A percentile compares a stretch with the other conserved stretches of the same genome.
phyloP scores from a whole-genome alignment of 2,888 invertebrate genomes.

The Beris chalybata region DNA sequence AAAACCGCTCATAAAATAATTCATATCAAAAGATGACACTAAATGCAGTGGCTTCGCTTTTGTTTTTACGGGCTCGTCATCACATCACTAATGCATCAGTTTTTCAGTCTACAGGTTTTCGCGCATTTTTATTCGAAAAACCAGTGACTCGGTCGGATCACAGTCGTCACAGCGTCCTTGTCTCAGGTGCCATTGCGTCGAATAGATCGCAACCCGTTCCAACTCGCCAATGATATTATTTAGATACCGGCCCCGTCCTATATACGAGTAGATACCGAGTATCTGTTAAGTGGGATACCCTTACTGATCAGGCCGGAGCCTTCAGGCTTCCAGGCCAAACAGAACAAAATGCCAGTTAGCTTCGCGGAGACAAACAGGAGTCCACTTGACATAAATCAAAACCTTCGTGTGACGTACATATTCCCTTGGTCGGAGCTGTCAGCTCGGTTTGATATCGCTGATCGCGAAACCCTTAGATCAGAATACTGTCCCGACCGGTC shows the following conservation, averaged over 20 bases:
- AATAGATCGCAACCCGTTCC: conserved; percentile 11
- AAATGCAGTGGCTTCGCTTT: conserved; percentile 29
- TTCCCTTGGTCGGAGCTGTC: not conserved
- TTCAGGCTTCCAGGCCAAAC: not conserved
- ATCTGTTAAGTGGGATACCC: conserved; percentile 1
- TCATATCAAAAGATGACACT: conserved; percentile 35
- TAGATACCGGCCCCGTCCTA: no score
- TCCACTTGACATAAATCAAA: conserved; percentile 31
- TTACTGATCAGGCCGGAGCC: not conserved
- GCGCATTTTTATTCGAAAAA: conserved; percentile 21
- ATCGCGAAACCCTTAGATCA: no score
- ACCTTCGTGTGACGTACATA: conserved; percentile 22
- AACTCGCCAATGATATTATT: no score
- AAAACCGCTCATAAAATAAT: conserved; percentile 33
- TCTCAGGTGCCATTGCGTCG: conserved; percentile 33
- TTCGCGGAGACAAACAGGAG: conserved; percentile 29
- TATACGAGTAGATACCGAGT: not conserved
- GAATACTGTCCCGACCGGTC: no score
- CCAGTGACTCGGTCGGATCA: conserved; percentile 10
- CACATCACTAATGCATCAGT: conserved; percentile 26
- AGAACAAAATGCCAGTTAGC: conserved; percentile 19
- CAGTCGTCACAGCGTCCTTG: conserved; percentile 26
- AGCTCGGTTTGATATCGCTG: no score
- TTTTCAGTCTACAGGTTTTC: conserved; percentile 28
- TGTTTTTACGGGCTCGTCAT: conserved; percentile 16